Evolutionary conservation across 92 coral and sea anemone genomes (phyloP), one percentile per base, ranked within the genome.

Genomic region (Umimayanthus chanpuru): DNA sequence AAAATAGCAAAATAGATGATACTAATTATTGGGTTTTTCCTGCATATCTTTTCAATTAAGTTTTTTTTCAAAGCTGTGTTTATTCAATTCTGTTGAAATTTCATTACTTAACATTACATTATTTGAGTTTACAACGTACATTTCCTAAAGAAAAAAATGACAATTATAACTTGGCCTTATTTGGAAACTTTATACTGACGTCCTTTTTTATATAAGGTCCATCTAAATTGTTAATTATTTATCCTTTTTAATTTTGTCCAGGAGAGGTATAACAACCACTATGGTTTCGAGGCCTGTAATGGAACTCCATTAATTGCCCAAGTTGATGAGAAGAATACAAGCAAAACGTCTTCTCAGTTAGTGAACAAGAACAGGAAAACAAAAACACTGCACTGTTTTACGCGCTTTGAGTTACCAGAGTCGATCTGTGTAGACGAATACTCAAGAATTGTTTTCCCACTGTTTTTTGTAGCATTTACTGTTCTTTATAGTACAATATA

Each of bases 371-470:
- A 88, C 82, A 43, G 80, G 64, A 32, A 79, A 41, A 38, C 76
- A 56, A 71, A 68, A 3, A 14, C 87, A 2, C 43, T 44, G 23
- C 87, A 71, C 41, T 70, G 78, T 68, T 50, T 72, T 9, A 20
- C 73, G 12, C 81, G 88, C 23, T 32, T 83, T 3, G 80, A 77
- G 10, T 15, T 93, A 36, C 96, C 94, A 21, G 97, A 93, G 38
- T 79, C 95, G 4, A 98, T 94, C 11, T 95, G 98, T 39, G 89
- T 97, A 29, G 99, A 97, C 81, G 96, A 93, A 39, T 93, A 88
- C 47, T 94, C 98, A 18, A 97, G 99, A 68, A 40, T 95, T 28
- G 25, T 94, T 70, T 97, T 97, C 38, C 99, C 99, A 26, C 16
- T 97, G 10, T 61, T 86, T 18, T 97, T 97, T 72, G 81, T 93